Conservation (phyloP, 1,140 invertebrate genomes). For the Lethocerus indicus region DNA sequence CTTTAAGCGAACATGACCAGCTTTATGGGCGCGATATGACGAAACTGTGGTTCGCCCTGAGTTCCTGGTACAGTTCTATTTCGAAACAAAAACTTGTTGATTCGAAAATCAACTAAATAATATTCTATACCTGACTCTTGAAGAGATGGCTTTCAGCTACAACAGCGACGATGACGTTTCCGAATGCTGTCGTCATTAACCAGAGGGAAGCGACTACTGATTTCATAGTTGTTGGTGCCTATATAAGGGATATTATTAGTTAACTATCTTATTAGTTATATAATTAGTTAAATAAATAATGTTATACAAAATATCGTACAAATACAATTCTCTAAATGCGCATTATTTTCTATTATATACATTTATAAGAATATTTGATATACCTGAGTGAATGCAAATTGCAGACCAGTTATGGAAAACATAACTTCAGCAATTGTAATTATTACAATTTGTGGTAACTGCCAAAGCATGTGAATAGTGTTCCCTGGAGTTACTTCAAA, state of each 20-base stretch:
- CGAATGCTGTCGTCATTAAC: conserved; percentile 29
- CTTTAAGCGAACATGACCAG: too few species aligned
- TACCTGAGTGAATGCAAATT: conserved; percentile 51
- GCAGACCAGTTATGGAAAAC: conserved; percentile 45
- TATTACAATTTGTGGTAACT: conserved; percentile 42
- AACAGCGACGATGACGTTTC: conserved; percentile 29
- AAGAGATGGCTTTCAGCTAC: too few species aligned
- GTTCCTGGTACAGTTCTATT: too few species aligned
- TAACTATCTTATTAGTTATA: background rate
- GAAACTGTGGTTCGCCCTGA: too few species aligned
- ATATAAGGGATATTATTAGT: conserved; percentile 9
- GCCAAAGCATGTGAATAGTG: conserved; percentile 31
- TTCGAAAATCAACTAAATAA: too few species aligned
- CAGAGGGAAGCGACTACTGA: conserved; percentile 30
- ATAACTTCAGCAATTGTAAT: conserved; percentile 45
- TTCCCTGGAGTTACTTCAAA: too few species aligned
- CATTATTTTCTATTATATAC: background rate
- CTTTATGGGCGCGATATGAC: too few species aligned
- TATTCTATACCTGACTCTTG: too few species aligned
- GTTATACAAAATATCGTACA: background rate
- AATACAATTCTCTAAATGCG: background rate
- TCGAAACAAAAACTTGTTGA: too few species aligned
- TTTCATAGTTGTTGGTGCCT: conserved; percentile 41
- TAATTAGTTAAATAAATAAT: background rate
- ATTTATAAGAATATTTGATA: background rate